Conservation (phyloP, 2,113 vertebrate genomes). For the Bettongia penicillata region DNA sequence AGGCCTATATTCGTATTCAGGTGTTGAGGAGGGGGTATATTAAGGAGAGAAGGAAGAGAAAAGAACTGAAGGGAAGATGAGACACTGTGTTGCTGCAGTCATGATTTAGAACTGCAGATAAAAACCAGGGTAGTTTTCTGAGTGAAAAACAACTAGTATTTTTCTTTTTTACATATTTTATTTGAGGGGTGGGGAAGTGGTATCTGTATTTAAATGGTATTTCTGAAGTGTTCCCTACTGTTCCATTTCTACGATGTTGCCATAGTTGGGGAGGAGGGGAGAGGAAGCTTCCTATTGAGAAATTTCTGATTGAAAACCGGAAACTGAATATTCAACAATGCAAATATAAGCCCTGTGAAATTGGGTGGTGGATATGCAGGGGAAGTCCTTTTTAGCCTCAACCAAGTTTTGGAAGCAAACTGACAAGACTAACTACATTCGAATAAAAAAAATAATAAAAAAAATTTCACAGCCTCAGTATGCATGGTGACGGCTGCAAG, state of each 20-base stretch:
- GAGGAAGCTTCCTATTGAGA: neutral
- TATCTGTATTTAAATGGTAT: neutral
- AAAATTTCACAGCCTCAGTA: conserved; percentile 64
- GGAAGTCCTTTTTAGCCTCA: conserved; percentile 62
- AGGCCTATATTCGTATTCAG: neutral
- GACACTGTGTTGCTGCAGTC: neutral
- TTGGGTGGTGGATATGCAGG: conserved; percentile 10
- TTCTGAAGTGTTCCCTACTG: neutral
- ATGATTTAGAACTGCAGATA: neutral
- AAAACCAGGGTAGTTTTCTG: neutral
- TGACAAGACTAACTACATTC: conserved; percentile 53
- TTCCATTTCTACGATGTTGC: neutral
- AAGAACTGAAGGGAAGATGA: neutral
- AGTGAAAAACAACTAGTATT: neutral
- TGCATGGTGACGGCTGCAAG: conserved; percentile 38
- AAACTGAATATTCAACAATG: conserved; percentile 42
- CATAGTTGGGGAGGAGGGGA: neutral
- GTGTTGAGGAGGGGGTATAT: neutral
- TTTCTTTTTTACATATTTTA: neutral
- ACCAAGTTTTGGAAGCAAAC: conserved; percentile 68
- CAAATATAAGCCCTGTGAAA: conserved; percentile 40
- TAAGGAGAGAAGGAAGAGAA: neutral
- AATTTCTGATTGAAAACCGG: conserved; percentile 35
- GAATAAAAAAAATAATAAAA: conserved; percentile 44
- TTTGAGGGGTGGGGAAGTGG: neutral